Evolutionary conservation across 1,140 invertebrate genomes (phyloP).

Genomic region (Plutomurus gul): DNA sequence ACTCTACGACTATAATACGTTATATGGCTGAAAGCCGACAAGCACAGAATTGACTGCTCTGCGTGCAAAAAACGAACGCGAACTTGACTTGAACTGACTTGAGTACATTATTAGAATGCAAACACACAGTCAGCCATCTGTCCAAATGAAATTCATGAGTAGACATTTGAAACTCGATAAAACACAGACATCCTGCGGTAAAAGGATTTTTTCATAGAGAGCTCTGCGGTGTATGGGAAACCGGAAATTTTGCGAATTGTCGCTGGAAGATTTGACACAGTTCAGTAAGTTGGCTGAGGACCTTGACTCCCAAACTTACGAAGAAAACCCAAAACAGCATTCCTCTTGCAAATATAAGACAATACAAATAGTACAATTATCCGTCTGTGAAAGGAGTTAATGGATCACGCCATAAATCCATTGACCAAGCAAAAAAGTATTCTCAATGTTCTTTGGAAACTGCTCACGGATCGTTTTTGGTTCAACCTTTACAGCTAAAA

Average conservation of each 20-base stretch:
- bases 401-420: constrained; percentile 25
- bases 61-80: neutral
- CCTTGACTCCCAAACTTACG: constrained; percentile 2
- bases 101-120: neutral
- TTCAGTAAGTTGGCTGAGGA: neutral
- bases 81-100: neutral
- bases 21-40: too few species aligned
- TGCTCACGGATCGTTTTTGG: neutral
- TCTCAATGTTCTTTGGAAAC: constrained; percentile 4
- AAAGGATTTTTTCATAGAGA: neutral
- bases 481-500: neutral
- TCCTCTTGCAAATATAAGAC: neutral
- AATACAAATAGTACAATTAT: neutral
- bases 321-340: neutral
- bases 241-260: neutral
- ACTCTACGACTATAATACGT: neutral
- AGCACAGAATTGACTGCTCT: too few species aligned
- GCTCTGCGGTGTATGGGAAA: neutral
- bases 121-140: neutral
- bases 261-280: constrained; percentile 8
- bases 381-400: constrained; percentile 1
- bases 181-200: constrained; percentile 10
- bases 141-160: neutral
- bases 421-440: constrained; percentile 3
- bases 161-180: neutral